A percentile compares a stretch with the other conserved stretches of the same genome.
Conservation (phyloP, 1,140 invertebrate species). For the Xylocopa sonorina region DNA sequence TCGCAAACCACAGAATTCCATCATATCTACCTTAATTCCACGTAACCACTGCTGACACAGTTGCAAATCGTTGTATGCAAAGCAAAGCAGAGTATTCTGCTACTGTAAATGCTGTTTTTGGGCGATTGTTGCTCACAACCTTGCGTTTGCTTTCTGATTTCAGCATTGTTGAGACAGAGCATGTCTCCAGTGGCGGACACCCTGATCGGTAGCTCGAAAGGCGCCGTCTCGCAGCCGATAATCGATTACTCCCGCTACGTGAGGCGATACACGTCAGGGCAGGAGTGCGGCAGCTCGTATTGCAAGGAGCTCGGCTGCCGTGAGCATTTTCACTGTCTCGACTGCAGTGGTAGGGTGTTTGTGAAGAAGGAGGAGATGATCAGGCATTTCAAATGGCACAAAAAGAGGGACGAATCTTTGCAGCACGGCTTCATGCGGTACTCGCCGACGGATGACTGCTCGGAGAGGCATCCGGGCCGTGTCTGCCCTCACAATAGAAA, state of each 20-base stretch:
- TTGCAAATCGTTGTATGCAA: too few species aligned
- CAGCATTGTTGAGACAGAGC: conserved; percentile 79
- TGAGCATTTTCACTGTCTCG: conserved; percentile 98
- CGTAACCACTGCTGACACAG: too few species aligned
- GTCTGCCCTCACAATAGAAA: conserved; percentile 97
- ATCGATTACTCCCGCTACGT: conserved; percentile 89
- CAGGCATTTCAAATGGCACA: conserved; percentile 99
- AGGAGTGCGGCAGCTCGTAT: conserved; percentile 87
- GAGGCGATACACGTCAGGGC: conserved; percentile 85
- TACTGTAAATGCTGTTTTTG: too few species aligned
- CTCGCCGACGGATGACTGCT: conserved; percentile 95
- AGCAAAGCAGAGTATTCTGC: too few species aligned
- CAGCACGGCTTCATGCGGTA: conserved; percentile 98
- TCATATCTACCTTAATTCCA: too few species aligned
- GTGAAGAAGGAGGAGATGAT: conserved; percentile 99
- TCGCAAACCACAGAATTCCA: too few species aligned
- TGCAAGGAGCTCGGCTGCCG: conserved; percentile 86
- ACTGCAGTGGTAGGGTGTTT: conserved; percentile 94
- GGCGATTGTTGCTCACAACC: conserved; percentile 7
- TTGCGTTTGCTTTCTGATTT: conserved; percentile 62
- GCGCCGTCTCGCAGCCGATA: conserved; percentile 75
- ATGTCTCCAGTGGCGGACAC: conserved; percentile 79
- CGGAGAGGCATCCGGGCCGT: conserved; percentile 85
- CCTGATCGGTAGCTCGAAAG: conserved; percentile 74
- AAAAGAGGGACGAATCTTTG: conserved; percentile 97